Base-by-base conservation (phyloP, 2,888 invertebrate species). In the Adelognathus sp. region DNA sequence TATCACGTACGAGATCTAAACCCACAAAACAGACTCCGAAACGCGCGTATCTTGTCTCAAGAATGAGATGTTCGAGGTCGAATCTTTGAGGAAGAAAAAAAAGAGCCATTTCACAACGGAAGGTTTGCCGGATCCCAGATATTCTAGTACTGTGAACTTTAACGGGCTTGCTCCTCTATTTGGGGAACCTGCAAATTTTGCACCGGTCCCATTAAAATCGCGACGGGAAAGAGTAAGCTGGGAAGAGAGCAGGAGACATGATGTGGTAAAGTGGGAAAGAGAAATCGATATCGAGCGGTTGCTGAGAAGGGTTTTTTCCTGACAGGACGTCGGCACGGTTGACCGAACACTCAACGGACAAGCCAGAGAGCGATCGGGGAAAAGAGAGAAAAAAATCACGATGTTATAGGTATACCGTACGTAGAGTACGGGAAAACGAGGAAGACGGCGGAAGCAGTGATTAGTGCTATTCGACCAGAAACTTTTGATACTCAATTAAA, bases 401-500 rank as follows among this genome's bases (percentile, higher is more conserved):
- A 46, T 46, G 9, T 11, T 46, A 46, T 14, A 46, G 16, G 18
- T 44, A 44, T 21, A 21, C n/a, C 11, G 36, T 18, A 46, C 21
- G n/a, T 21, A 11, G 44, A 39, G 21, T 41, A 29, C 6, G 64
- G 52, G 24, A 73, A 64, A 67, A 64, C 52, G 46, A 33, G 75
- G 29, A 44, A 58, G n/a, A 79, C 70, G 80, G 82, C 64, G 73
- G 73, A 83, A 79, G 72, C 80, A 73, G 82, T 83, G 85, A 85
- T 86, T 84, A 86, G 84, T 82, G 82, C 82, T 82, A 81, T 82
- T 81, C 80, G 75, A 79, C 80, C 83, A 66, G 81, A 85, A 85
- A 89, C 82, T 88, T 89, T 46, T 86, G 85, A 84, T 83, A 86
- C 86, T 86, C 88, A 86, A 89, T 88, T 88, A 88, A 88, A 89